Percentiles rank a stretch among this genome's conserved stretches.
These are phyloP conservation scores for Samia ricini DNA, from an alignment of 1,140 invertebrate genomes.

Conservation along the genomic window DNA sequence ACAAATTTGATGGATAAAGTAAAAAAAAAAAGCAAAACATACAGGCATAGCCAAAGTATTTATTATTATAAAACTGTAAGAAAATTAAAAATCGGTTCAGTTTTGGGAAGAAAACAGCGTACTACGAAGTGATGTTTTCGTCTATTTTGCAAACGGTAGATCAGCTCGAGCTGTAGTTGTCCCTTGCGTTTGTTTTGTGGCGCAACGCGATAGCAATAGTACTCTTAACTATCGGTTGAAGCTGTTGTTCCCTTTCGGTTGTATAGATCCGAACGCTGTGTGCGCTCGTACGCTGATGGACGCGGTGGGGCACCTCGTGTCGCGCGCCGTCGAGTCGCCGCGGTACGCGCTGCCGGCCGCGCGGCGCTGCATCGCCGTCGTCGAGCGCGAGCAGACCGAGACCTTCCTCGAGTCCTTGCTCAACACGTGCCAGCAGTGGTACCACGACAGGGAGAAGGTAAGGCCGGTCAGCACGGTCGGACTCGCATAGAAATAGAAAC, in stretches of 20 bases:
- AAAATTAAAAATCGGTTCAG: no score
- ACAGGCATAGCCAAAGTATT: no score
- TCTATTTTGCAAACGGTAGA: no score
- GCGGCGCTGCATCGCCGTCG: slow-evolving; percentile 89
- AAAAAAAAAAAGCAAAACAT: no score
- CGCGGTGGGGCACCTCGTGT: slow-evolving; percentile 87
- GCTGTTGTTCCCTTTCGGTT: slow-evolving; percentile 18
- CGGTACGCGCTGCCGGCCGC: slow-evolving; percentile 88
- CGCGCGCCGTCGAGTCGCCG: slow-evolving; percentile 87
- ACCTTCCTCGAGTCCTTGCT: slow-evolving; percentile 92
- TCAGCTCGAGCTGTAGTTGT: no score
- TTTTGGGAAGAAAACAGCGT: no score
- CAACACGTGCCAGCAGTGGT: slow-evolving; percentile 94
- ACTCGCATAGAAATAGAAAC: neutral
- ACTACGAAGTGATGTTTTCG: no score
- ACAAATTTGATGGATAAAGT: no score
- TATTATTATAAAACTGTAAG: no score
- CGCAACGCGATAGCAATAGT: no score
- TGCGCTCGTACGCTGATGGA: slow-evolving; percentile 90
- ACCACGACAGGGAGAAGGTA: slow-evolving; percentile 88
- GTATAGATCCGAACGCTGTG: slow-evolving; percentile 89
- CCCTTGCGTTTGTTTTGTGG: no score
- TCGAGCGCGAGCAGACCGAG: slow-evolving; percentile 91
- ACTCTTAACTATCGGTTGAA: no score
- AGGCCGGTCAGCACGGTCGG: neutral